Base-by-base conservation (phyloP, 2,113 vertebrate genomes). In the Cinclus mexicanus region DNA sequence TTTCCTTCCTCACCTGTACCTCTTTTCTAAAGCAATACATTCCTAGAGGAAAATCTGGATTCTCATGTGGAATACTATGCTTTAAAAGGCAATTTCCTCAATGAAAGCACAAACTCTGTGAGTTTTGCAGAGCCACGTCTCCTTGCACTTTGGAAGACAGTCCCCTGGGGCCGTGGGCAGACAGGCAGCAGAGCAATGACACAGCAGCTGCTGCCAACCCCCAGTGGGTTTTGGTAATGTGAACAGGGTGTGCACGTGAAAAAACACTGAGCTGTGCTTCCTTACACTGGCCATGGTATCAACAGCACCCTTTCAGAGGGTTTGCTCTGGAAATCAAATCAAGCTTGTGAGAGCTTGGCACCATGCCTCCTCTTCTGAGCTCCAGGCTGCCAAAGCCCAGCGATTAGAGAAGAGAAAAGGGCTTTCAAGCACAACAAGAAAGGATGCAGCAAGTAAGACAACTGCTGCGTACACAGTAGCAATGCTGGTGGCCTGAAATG, bases 81-180 rank as follows among this genome's bases (percentile, higher is more conserved):
- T 75, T 91, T 75, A 75, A 67, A 53, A 70, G 18, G 16, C 19
- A 47, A 15, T 35, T 82, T 82, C 11, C 56, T 68, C 64, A 63
- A 4, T 12, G 21, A 24, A 78, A 82, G 24, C 11, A 75, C 26
- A 50, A 61, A 47, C 22, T 57, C 25, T 75, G 70, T 59, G 33
- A 80, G 47, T 28, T 46, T 17, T 1, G 1, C 2, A 23, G 79
- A 83, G 49, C 17, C 25, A 24, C 18, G 35, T 55, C 52, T 68
- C 50, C 42, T 55, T 0, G 1, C 25, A 33, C 20, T 87, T 49
- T 28, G 46, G 46, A 37, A 49, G 50, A 56, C 1, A 4, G 16
- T 1, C 12, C 31, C 18, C 33, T 53, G 1, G 0, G 37, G 41
- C 14, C 0, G 0, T 5, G 33, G 23, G 44, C 29, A 87, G 18